Conservation (phyloP, 2,888 invertebrate species). For the Stictocephala bisonia region DNA sequence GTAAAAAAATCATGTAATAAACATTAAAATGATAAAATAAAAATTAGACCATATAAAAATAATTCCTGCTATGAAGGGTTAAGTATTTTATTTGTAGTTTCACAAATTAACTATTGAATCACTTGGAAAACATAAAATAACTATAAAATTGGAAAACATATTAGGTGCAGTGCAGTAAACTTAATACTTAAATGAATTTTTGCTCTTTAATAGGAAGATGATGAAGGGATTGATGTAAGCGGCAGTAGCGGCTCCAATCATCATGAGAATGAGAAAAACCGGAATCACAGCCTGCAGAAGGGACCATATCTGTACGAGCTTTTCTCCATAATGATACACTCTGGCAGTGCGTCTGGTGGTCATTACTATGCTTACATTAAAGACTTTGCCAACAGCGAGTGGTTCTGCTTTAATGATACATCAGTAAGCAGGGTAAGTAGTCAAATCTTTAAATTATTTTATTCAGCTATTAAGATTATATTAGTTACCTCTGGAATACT, state of each 20-base stretch:
- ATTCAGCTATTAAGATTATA: no score
- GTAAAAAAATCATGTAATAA: no score
- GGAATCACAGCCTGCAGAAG: slow-evolving; percentile 62
- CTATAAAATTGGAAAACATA: no score
- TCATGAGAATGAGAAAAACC: slow-evolving; percentile 69
- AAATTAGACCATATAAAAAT: no score
- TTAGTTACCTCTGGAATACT: no score
- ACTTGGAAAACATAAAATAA: no score
- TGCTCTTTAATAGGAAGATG: slow-evolving; percentile 57
- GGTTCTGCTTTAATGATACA: slow-evolving; percentile 93
- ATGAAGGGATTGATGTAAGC: slow-evolving; percentile 72
- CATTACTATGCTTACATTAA: slow-evolving; percentile 94
- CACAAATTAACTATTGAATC: no score
- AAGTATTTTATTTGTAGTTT: no score
- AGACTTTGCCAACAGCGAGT: slow-evolving; percentile 78
- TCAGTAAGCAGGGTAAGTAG: slow-evolving; percentile 75
- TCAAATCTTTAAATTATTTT: neutral
- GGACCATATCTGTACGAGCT: slow-evolving; percentile 86
- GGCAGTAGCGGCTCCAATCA: slow-evolving; percentile 64
- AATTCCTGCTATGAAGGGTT: no score
- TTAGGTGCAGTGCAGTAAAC: no score
- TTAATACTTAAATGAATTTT: no score
- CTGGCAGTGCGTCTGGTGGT: slow-evolving; percentile 89
- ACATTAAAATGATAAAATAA: no score
- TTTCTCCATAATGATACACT: slow-evolving; percentile 93